A percentile compares a stretch with the other conserved stretches of the same genome.
phyloP scores from a whole-genome alignment of 2,113 vertebrate species.

The Stigmatopora argus region DNA sequence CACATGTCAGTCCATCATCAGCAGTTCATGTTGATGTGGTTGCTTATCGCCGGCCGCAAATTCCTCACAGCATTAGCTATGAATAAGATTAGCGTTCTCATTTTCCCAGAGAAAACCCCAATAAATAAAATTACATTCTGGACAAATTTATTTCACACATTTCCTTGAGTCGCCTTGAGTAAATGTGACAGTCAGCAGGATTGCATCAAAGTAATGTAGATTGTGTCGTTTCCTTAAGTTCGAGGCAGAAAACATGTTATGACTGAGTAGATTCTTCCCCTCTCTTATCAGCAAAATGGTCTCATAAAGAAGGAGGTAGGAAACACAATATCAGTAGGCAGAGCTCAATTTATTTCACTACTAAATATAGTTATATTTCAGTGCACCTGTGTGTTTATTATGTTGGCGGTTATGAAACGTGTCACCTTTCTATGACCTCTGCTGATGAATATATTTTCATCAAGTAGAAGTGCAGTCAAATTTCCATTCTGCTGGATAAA shows the following conservation, averaged over 20 bases:
- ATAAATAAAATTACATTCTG: conserved; percentile 53
- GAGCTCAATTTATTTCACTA: conserved; percentile 44
- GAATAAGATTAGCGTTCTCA: conserved; percentile 69
- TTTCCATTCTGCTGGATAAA: conserved; percentile 11
- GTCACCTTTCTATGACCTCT: conserved; percentile 47
- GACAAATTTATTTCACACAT: conserved; percentile 43
- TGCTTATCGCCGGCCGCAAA: conserved; percentile 58
- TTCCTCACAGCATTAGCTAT: conserved; percentile 59
- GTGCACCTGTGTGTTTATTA: conserved; percentile 19
- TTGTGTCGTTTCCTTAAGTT: conserved; percentile 38
- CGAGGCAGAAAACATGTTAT: conserved; percentile 33
- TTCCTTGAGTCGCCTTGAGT: conserved; percentile 29
- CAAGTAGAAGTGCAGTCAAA: conserved; percentile 24
- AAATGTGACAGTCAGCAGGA: conserved; percentile 40
- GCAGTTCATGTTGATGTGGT: conserved; percentile 43
- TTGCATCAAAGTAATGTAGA: conserved; percentile 38
- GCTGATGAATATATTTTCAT: conserved; percentile 18
- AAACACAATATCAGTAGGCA: conserved; percentile 35
- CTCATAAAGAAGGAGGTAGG: conserved; percentile 21
- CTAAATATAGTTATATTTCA: conserved; percentile 47
- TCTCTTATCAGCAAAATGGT: conserved; percentile 22
- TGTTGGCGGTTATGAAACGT: conserved; percentile 23
- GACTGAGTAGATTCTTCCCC: conserved; percentile 35
- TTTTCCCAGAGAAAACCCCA: conserved; percentile 49
- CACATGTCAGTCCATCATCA: conserved; percentile 61